Evolutionary conservation across 64 coral and sea anemone genomes (phyloP).

Genomic region (Orbicella faveolata): DNA sequence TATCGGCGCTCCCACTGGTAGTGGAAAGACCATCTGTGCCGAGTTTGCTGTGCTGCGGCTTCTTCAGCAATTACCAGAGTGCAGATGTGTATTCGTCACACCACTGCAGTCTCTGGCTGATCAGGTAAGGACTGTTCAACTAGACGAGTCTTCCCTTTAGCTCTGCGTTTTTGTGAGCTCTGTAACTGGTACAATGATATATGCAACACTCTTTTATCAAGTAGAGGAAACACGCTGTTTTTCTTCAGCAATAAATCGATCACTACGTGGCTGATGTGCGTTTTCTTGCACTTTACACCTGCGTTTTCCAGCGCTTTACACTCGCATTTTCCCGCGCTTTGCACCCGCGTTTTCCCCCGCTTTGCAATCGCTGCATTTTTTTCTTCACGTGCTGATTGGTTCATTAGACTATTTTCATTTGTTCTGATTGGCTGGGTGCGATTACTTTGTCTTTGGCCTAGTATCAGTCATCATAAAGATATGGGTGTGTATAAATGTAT

Average conservation of each 20-base stretch:
- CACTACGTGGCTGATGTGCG: background rate
- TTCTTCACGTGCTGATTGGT: background rate
- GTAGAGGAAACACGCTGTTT: too few species aligned
- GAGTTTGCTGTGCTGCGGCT: constrained; percentile 95
- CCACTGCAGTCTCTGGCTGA: constrained; percentile 94
- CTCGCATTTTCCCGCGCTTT: background rate
- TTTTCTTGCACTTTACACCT: background rate
- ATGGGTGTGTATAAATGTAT: background rate
- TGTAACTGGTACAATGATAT: too few species aligned
- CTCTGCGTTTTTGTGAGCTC: background rate
- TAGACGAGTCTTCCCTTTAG: background rate
- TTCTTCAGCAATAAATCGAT: too few species aligned
- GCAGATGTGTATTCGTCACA: constrained; percentile 95
- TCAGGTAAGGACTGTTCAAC: constrained; percentile 53
- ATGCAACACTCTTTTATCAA: too few species aligned
- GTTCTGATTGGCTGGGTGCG: background rate
- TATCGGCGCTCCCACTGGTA: constrained; percentile 96
- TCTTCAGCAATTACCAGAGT: constrained; percentile 71
- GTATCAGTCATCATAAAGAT: too few species aligned
- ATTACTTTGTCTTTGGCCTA: background rate
- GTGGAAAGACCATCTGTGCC: constrained; percentile 98
- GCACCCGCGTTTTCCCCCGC: background rate
- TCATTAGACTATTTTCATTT: background rate
- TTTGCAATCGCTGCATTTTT: background rate
- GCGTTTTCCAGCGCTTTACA: background rate